These are phyloP conservation scores for Ia io DNA, from an alignment of 2,113 vertebrate genomes.

Conservation along the genomic window DNA sequence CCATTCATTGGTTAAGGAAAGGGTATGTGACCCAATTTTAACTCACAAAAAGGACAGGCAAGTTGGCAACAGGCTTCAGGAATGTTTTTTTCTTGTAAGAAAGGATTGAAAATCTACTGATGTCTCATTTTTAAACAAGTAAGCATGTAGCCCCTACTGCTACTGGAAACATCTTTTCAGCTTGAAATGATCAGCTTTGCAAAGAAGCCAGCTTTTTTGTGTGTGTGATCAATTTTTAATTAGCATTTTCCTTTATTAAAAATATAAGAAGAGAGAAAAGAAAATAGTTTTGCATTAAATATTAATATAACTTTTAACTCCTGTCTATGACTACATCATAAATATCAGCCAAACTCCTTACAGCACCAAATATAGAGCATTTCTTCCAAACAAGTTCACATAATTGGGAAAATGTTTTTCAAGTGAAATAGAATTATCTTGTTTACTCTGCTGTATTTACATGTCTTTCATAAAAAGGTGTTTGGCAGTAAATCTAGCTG, in stretches of 20 bases:
- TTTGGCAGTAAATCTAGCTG: constrained; percentile 74
- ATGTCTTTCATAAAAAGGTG: constrained; percentile 76
- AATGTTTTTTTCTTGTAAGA: background rate
- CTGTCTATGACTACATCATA: constrained; percentile 56
- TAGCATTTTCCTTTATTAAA: constrained; percentile 66
- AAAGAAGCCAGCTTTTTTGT: background rate
- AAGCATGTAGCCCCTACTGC: background rate
- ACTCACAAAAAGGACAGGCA: background rate
- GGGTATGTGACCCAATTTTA: background rate
- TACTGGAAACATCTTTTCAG: background rate
- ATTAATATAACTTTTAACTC: constrained; percentile 65
- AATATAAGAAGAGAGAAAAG: constrained; percentile 58
- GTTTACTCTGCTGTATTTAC: constrained; percentile 75
- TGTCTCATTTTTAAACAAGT: background rate
- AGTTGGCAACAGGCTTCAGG: background rate
- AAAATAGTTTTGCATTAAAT: constrained; percentile 59
- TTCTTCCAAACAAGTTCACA: constrained; percentile 74
- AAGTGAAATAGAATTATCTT: constrained; percentile 74
- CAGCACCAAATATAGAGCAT: constrained; percentile 58
- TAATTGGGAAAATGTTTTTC: constrained; percentile 75
- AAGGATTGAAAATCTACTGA: background rate
- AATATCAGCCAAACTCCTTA: constrained; percentile 64
- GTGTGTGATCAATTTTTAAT: constrained; percentile 61
- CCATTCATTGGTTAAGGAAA: background rate
- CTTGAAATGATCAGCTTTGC: background rate